Conservation (phyloP, 2,888 invertebrate species). For the Diarsia rubi region DNA sequence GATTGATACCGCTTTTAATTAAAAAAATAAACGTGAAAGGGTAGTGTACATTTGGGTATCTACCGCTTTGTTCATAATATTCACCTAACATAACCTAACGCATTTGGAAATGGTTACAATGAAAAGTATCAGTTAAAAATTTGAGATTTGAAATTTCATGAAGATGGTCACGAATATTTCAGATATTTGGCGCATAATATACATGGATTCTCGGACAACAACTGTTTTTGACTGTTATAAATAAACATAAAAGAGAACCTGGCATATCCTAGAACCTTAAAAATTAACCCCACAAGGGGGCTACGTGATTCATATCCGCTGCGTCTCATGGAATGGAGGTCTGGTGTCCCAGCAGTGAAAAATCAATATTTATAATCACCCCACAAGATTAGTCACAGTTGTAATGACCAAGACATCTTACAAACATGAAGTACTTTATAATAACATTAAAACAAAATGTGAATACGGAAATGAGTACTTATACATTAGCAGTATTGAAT, state of each 20-base stretch:
- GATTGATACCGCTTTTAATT: conserved; percentile 16
- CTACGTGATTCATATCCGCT: not conserved
- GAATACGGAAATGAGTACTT: conserved; percentile 57
- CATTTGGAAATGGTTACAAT: not conserved
- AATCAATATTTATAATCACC: not conserved
- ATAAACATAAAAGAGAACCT: not conserved
- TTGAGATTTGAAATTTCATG: not conserved
- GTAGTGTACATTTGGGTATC: not conserved
- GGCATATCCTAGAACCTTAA: not conserved
- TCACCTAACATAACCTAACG: no score
- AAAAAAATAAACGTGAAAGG: conserved; percentile 6
- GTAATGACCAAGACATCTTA: not conserved
- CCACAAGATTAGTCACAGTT: not conserved
- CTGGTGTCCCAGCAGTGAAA: no score
- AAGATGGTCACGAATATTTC: not conserved
- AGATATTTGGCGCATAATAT: not conserved
- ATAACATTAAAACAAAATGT: conserved; percentile 46
- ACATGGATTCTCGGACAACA: not conserved
- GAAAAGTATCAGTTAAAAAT: not conserved
- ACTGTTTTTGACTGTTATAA: not conserved
- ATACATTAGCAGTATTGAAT: conserved; percentile 48
- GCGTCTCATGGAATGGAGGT: not conserved
- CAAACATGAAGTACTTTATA: conserved; percentile 8
- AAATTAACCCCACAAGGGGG: not conserved
- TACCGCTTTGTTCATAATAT: not conserved